These are phyloP conservation scores for Mycogona germanica DNA, from an alignment of 2,888 invertebrate species.

Conservation along the genomic window DNA sequence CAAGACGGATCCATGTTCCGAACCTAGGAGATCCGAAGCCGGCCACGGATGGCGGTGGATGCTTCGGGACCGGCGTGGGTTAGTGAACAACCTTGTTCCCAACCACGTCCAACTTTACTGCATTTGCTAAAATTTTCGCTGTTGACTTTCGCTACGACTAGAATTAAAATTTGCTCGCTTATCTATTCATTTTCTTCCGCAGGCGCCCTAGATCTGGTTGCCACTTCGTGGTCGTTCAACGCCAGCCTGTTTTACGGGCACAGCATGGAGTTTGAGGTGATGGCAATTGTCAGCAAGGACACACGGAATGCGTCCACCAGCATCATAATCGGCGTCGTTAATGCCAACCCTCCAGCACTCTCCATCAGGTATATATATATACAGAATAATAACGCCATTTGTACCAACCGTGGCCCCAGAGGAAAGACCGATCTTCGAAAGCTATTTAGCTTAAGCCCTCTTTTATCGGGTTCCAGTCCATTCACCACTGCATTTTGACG, in stretches of 20 bases:
- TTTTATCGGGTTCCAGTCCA: too few relatives aligned
- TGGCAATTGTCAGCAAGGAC: conserved; percentile 24
- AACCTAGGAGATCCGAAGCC: background rate
- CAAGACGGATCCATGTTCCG: background rate
- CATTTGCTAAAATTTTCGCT: too few relatives aligned
- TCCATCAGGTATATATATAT: conserved; percentile 24
- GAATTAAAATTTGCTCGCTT: too few relatives aligned
- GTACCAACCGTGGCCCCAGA: background rate
- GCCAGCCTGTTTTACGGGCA: conserved; percentile 24
- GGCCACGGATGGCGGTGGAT: conserved; percentile 23
- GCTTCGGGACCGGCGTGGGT: conserved; percentile 27
- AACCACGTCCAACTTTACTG: too few relatives aligned
- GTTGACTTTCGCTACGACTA: too few relatives aligned
- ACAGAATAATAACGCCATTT: too few relatives aligned
- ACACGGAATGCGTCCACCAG: conserved; percentile 25
- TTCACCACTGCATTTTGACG: too few relatives aligned
- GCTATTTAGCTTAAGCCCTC: too few relatives aligned
- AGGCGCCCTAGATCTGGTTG: too few relatives aligned
- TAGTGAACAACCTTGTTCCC: too few relatives aligned
- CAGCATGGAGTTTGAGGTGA: conserved; percentile 24
- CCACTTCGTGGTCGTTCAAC: too few relatives aligned
- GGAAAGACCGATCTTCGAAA: background rate
- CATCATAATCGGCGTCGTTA: conserved; percentile 24
- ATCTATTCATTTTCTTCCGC: too few relatives aligned
- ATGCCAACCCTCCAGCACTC: conserved; percentile 25